A percentile compares a stretch with the other conserved stretches of the same genome.
Evolutionary conservation across 2,113 vertebrate genomes (phyloP).

Genomic region (Mirza zaza): DNA sequence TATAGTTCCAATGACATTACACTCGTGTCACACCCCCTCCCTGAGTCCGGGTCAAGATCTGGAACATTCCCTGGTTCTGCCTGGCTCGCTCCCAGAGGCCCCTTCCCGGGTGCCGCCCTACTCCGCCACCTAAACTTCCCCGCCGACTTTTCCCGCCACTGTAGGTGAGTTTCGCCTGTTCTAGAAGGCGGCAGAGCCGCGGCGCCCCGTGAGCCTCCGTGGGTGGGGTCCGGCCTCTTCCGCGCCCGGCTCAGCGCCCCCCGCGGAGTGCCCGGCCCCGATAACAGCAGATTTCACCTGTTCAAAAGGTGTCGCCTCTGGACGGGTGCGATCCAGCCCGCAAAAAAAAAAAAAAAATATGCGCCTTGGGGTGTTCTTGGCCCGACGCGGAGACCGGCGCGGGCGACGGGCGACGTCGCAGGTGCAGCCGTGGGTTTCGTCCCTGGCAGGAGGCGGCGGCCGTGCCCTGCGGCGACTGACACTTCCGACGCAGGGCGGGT

Average conservation of each 20-base stretch:
- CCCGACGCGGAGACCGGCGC: too few species aligned
- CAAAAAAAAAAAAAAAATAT: neutral
- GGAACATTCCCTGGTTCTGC: neutral
- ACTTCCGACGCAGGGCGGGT: too few species aligned
- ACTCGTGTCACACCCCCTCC: rapidly evolving
- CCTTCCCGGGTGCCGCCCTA: neutral
- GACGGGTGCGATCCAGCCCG: neutral
- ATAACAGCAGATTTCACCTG: neutral
- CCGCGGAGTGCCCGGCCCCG: too few species aligned
- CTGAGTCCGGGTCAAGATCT: neutral
- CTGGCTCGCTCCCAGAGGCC: neutral
- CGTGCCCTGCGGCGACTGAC: neutral
- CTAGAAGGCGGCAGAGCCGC: neutral
- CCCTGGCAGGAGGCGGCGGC: rapidly evolving
- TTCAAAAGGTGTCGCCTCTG: neutral
- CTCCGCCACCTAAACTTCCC: neutral
- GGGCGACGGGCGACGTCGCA: too few species aligned
- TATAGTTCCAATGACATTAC: neutral
- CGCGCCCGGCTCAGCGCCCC: rapidly evolving
- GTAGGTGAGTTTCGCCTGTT: neutral
- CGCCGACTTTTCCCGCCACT: neutral
- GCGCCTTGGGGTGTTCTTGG: neutral
- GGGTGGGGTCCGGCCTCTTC: rapidly evolving
- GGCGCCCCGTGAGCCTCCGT: too few species aligned
- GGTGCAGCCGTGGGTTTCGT: neutral